Conservation (phyloP, 1,140 invertebrate genomes). For the Drosophila melanica region DNA sequence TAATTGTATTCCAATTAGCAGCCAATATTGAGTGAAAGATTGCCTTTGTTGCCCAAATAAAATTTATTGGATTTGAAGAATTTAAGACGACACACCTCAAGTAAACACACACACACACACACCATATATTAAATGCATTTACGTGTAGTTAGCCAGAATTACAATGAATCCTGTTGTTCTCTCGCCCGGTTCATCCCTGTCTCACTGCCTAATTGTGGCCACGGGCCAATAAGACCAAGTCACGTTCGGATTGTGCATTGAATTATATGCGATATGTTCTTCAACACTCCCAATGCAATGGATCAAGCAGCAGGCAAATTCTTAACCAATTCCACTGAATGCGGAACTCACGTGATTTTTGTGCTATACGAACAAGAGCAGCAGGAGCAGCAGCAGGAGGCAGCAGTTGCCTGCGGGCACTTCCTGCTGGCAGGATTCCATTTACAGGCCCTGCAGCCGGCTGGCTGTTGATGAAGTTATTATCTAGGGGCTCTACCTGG, state of each 20-base stretch:
- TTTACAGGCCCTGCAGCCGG: constrained; percentile 23
- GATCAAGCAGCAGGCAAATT: constrained; percentile 34
- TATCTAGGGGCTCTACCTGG: constrained; percentile 39
- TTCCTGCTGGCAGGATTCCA: constrained; percentile 70
- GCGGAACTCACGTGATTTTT: constrained; percentile 30
- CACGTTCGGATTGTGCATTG: constrained; percentile 40
- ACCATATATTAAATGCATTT: neutral
- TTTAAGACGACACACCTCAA: neutral
- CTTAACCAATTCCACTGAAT: constrained; percentile 21
- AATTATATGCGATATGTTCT: neutral
- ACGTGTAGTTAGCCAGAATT: constrained; percentile 3
- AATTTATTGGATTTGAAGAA: neutral
- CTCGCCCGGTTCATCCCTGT: neutral
- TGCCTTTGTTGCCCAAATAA: neutral
- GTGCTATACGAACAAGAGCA: constrained; percentile 1
- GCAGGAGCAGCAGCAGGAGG: neutral
- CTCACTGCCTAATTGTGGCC: constrained; percentile 22
- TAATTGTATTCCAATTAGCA: too few species aligned
- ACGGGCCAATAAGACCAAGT: constrained; percentile 42
- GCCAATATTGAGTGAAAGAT: too few species aligned
- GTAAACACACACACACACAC: neutral
- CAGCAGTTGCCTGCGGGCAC: constrained; percentile 21
- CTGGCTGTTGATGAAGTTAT: constrained; percentile 40
- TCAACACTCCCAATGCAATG: neutral
- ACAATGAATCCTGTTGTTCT: constrained; percentile 13